phyloP scores from a whole-genome alignment of 2,888 invertebrate genomes.

The Syrista parreyssii region DNA sequence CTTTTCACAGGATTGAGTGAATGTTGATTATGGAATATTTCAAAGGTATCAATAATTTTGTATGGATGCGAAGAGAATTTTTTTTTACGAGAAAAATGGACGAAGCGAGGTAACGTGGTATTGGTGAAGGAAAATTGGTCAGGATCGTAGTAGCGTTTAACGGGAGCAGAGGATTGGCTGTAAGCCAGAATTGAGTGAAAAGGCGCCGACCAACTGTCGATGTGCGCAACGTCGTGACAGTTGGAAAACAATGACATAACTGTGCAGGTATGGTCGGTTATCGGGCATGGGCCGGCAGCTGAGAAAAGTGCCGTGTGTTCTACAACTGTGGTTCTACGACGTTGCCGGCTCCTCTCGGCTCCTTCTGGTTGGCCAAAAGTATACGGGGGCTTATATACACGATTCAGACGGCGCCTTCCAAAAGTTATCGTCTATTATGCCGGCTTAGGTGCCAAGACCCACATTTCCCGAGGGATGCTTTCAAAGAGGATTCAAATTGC shows the following conservation, averaged over 20 bases:
- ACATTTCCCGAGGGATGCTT: neutral
- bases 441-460: neutral
- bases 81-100: neutral
- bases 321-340: conserved; percentile 7
- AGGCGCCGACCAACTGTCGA: conserved; percentile 37
- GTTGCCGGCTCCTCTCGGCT: conserved; percentile 4
- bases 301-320: conserved; percentile 10
- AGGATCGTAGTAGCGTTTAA: conserved; percentile 12
- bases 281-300: conserved; percentile 13
- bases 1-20: neutral
- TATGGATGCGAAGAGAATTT: neutral
- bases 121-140: conserved; percentile 1
- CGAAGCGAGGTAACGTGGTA: neutral
- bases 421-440: neutral
- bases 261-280: conserved; percentile 12
- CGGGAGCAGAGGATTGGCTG: conserved; percentile 34
- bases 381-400: neutral
- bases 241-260: conserved; percentile 42
- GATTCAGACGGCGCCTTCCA: neutral
- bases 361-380: conserved; percentile 2
- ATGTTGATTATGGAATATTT: neutral
- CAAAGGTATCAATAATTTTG: neutral
- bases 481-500: neutral
- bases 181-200: conserved; percentile 28
- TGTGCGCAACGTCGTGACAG: conserved; percentile 37